These are phyloP conservation scores for Volucella bombylans DNA, from an alignment of 2,888 invertebrate genomes.

Conservation along the genomic window DNA sequence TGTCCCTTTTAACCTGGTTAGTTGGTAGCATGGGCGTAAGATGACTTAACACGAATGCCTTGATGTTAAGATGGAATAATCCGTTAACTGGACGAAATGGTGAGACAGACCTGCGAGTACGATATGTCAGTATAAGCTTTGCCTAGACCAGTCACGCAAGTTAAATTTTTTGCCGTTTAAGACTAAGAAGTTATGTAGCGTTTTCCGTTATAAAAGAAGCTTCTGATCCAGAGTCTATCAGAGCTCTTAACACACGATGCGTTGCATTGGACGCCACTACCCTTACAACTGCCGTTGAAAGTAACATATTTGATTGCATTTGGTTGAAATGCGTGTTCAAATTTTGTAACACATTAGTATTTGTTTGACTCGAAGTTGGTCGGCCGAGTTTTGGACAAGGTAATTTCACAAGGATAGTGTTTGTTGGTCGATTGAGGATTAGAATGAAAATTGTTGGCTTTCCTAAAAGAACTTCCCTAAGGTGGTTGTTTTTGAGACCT, in stretches of 20 bases:
- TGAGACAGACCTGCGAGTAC: not conserved
- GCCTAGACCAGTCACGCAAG: slow-evolving; percentile 18
- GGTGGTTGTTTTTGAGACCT: not conserved
- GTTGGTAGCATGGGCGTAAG: slow-evolving; percentile 1
- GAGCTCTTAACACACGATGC: not conserved
- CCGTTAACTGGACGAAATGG: not conserved
- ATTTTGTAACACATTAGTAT: too few species aligned
- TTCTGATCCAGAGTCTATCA: not conserved
- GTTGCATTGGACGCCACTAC: not conserved
- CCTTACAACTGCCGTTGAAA: slow-evolving; percentile 19
- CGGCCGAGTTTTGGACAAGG: not conserved
- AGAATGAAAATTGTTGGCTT: not conserved
- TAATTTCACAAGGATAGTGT: not conserved
- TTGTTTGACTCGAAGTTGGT: not conserved
- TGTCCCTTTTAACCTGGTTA: not conserved
- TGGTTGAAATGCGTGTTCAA: slow-evolving; percentile 12
- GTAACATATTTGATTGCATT: slow-evolving; percentile 9
- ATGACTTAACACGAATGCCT: slow-evolving; percentile 10
- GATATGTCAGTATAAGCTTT: slow-evolving; percentile 6
- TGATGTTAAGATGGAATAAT: not conserved
- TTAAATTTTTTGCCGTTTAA: not conserved
- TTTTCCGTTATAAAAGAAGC: slow-evolving; percentile 18
- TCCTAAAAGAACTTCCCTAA: not conserved
- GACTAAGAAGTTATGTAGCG: not conserved
- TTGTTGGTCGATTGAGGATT: not conserved